Evolutionary conservation across 2,113 vertebrate genomes (phyloP), one percentile per base, ranked within the genome.

Genomic region (Hemiprocne comata): DNA sequence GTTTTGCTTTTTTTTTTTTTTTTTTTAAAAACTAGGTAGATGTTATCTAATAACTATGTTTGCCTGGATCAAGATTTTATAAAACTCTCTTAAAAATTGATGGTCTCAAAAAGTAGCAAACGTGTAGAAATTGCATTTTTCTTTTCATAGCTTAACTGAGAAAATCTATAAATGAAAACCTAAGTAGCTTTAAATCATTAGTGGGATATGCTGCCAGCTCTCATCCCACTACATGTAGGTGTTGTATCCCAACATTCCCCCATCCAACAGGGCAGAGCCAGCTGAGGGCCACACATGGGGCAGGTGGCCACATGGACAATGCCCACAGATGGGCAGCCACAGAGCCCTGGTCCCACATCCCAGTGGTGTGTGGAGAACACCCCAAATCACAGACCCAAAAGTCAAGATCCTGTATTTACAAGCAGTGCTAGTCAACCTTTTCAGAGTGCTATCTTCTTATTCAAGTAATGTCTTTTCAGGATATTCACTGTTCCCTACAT

Each of bases 1-100:
- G 4, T 13, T 40, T 40, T 40, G 40, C 13, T 40, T 40, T 40
- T 9, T 40, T 89, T 50, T 77, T 80, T 76, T 77, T 94, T 92
- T 60, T n/a, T 55, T 86, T 57, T 72, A 61, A 75, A 82, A 87
- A 79, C 40, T 69, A 58, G 24, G 61, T 15, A 82, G 42, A 75
- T 53, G 23, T 65, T 62, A 51, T 11, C 44, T 53, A 58, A 50
- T 57, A 94, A 69, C 40, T 24, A 28, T 38, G 13, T 36, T 78
- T 87, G 5, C 29, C n/a, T 0, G 2, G n/a, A 92, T 70, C 24
- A 90, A 87, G 61, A 33, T 36, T 76, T 65, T 66, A 85, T 50
- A 75, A 85, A 95, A 85, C 13, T 8, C 53, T 76, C 65, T 91
- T 87, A 85, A 94, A 95, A 92, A 94, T 4, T 46, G 12, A 89